Percentiles rank a stretch among this genome's conserved stretches.
Evolutionary conservation across 35 echinoderm and acorn worm genomes (phyloP).

Genomic region (Anneissia japonica): DNA sequence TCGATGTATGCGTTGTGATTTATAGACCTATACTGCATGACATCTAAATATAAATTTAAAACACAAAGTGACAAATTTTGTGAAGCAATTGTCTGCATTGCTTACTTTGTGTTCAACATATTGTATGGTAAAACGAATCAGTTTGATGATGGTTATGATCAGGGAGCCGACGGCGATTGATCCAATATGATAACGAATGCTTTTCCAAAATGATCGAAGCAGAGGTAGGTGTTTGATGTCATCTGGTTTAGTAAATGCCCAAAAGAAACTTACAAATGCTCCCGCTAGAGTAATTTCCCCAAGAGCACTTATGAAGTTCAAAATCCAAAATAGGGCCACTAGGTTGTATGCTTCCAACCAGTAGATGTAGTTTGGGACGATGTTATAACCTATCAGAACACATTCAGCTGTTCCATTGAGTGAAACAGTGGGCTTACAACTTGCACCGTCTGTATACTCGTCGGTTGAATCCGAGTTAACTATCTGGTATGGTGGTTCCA

Average conservation of each 20-base stretch:
- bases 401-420: constrained; percentile 27
- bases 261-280: constrained; percentile 84
- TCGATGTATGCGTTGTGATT: constrained; percentile 97
- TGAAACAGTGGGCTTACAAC: constrained; percentile 30
- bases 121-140: constrained; percentile 50
- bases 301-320: constrained; percentile 84
- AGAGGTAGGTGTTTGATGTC: constrained; percentile 68
- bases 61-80: constrained; percentile 75
- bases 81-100: constrained; percentile 34
- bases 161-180: constrained; percentile 86
- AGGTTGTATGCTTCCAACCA: constrained; percentile 78
- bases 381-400: constrained; percentile 33
- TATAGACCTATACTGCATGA: constrained; percentile 84
- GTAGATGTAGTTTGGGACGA: constrained; percentile 36
- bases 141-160: constrained; percentile 68
- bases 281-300: constrained; percentile 84
- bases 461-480: constrained; percentile 24
- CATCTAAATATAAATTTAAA: constrained; percentile 83
- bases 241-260: constrained; percentile 73
- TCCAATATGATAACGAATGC: constrained; percentile 67
- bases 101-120: constrained; percentile 56
- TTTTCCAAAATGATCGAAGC: constrained; percentile 56
- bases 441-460: constrained; percentile 10
- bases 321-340: constrained; percentile 65
- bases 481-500: constrained; percentile 32